Conservation (phyloP, 2,797 vertebrate genomes). For the Chiloscyllium punctatum region DNA sequence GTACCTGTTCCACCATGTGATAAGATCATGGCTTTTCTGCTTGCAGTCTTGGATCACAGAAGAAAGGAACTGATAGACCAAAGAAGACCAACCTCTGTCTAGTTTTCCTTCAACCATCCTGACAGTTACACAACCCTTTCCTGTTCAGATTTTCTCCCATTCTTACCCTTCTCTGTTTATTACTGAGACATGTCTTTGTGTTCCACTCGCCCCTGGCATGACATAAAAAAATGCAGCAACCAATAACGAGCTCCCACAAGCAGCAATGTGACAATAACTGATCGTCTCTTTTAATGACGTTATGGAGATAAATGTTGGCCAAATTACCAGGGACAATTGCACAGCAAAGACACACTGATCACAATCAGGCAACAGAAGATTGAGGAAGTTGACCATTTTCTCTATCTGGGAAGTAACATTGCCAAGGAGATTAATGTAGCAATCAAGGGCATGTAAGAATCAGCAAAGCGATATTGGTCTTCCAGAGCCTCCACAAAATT, state of each 20-base stretch:
- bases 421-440: too few relatives aligned
- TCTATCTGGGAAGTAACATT: too few relatives aligned
- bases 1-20: too few relatives aligned
- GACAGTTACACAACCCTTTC: background rate
- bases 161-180: background rate
- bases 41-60: background rate
- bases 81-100: background rate
- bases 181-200: background rate
- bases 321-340: background rate
- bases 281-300: background rate
- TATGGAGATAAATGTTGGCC: background rate
- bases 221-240: background rate
- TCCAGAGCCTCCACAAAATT: too few relatives aligned
- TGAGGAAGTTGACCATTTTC: too few relatives aligned
- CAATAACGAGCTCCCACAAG: background rate
- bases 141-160: background rate
- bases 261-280: background rate
- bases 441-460: too few relatives aligned
- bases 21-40: too few relatives aligned
- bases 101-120: background rate
- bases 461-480: too few relatives aligned
- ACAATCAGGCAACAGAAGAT: too few relatives aligned
- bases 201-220: background rate
- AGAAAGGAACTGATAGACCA: background rate
- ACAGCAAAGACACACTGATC: too few relatives aligned